Conservation (phyloP, 2,797 vertebrate genomes). For the Columba guinea region DNA sequence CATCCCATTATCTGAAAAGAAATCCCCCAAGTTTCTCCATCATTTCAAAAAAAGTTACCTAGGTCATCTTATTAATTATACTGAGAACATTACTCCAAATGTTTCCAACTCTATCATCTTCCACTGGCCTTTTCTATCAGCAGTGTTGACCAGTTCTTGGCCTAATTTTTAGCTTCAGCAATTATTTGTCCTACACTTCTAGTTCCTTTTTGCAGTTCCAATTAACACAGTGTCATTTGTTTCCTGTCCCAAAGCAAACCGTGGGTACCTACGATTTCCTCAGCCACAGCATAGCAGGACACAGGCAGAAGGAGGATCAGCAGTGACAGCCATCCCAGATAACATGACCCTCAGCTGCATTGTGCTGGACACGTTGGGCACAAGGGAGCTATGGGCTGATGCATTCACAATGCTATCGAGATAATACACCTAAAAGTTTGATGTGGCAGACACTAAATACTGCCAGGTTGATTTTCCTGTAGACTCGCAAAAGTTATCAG, state of each 20-base stretch:
- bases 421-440: no score
- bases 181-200: background rate
- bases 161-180: background rate
- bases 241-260: background rate
- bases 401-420: accelerated
- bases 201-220: background rate
- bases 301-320: background rate
- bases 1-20: constrained; percentile 2
- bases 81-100: background rate
- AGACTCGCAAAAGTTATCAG: background rate
- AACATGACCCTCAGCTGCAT: accelerated
- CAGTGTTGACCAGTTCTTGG: accelerated
- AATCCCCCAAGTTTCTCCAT: background rate
- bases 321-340: accelerated
- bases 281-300: no score
- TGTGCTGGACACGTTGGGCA: background rate
- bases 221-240: background rate
- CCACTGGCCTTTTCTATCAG: background rate
- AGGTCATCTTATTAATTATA: constrained; percentile 35
- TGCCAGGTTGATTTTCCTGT: background rate
- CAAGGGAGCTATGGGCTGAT: background rate
- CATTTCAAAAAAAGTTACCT: background rate
- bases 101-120: background rate
- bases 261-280: accelerated
- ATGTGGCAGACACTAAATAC: background rate